Conservation (phyloP, 2,797 vertebrate genomes). For the Percopsis omiscomaycus region DNA sequence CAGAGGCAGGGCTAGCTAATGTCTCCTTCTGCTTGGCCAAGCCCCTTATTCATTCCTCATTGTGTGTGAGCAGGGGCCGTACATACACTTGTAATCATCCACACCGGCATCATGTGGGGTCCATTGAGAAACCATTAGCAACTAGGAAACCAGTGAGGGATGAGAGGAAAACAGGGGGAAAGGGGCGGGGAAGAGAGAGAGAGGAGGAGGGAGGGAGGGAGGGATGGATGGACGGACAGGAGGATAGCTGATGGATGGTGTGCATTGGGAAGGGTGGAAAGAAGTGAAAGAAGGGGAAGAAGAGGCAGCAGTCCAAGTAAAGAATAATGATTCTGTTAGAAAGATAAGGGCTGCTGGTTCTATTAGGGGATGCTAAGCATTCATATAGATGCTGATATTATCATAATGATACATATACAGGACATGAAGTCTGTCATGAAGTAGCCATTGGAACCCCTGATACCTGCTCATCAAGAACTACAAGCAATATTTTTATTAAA, state of each 20-base stretch:
- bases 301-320: too few species aligned
- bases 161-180: not conserved
- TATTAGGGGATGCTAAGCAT: too few species aligned
- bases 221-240: not conserved
- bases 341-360: too few species aligned
- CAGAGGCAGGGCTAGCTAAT: conserved; percentile 28
- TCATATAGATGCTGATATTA: too few species aligned
- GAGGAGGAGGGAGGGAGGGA: not conserved
- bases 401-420: too few species aligned
- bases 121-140: conserved; percentile 61
- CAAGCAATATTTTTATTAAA: too few species aligned
- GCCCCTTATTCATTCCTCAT: conserved; percentile 54
- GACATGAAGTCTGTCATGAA: too few species aligned
- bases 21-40: conserved; percentile 50
- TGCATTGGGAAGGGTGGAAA: not conserved
- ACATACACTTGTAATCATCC: conserved; percentile 58
- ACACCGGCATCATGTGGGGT: conserved; percentile 61
- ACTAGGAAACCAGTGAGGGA: conserved; percentile 4
- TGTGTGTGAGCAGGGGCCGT: conserved; percentile 55
- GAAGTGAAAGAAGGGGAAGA: not conserved
- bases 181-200: not conserved
- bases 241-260: not conserved
- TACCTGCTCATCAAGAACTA: too few species aligned
- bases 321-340: too few species aligned
- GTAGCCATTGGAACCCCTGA: too few species aligned